A percentile compares a stretch with the other conserved stretches of the same genome.
Evolutionary conservation across 2,113 vertebrate genomes (phyloP).

Genomic region (Salvelinus namaycush): DNA sequence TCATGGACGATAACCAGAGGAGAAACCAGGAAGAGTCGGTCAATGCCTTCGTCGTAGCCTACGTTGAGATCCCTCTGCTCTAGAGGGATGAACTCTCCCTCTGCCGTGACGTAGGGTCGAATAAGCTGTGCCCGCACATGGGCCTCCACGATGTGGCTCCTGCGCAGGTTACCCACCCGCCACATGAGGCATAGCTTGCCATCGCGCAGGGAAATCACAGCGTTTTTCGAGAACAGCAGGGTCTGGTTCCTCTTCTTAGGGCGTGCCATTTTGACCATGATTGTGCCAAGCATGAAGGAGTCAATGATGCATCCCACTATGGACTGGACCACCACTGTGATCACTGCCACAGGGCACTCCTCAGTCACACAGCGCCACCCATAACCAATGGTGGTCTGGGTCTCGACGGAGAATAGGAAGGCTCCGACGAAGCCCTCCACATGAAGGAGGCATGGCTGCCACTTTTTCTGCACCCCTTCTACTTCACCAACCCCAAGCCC

Average conservation of each 20-base stretch:
- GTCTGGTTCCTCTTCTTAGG: constrained; percentile 97
- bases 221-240: constrained; percentile 91
- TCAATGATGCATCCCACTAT: constrained; percentile 96
- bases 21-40: constrained; percentile 94
- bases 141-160: constrained; percentile 95
- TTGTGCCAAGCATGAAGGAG: constrained; percentile 98
- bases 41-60: constrained; percentile 92
- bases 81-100: constrained; percentile 92
- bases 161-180: constrained; percentile 92
- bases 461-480: constrained; percentile 28
- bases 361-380: constrained; percentile 96
- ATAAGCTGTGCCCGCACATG: constrained; percentile 95
- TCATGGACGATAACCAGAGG: constrained; percentile 94
- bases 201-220: constrained; percentile 87
- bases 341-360: constrained; percentile 89
- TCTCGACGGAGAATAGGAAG: constrained; percentile 97
- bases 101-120: constrained; percentile 89
- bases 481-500: constrained; percentile 14
- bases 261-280: constrained; percentile 98
- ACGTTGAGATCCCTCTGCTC: constrained; percentile 96
- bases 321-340: constrained; percentile 92
- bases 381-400: constrained; percentile 96
- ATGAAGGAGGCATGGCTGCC: constrained; percentile 89
- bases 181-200: constrained; percentile 98
- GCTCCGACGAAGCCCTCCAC: constrained; percentile 92